Evolutionary conservation across 2,113 vertebrate genomes (phyloP), one percentile per base, ranked within the genome.

Genomic region (Dromiciops gliroides): DNA sequence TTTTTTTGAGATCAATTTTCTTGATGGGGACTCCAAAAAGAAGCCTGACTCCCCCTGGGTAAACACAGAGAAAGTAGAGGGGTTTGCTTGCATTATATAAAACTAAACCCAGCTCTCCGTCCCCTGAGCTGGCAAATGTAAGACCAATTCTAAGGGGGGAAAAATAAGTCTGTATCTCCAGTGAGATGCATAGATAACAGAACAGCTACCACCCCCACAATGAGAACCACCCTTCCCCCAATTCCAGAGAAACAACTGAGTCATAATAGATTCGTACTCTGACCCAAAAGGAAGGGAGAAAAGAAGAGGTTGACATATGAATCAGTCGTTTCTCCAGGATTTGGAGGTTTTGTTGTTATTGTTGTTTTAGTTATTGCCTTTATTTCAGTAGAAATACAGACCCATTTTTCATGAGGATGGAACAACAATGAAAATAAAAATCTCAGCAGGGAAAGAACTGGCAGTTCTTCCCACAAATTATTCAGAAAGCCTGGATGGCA

Each of bases 371-470:
- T 83, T 44, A 83, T 83, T 83, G 67, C 67, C 67, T 44, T 83
- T 83, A 83, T 83, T 83, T 83, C 67, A 83, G 16, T n/a, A 83
- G 67, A 83, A 44, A 83, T 44, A 83, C 67, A 83, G 67, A 83
- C 67, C 67, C 67, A 83, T 83, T 83, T 83, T 83, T 83, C 67
- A 44, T 83, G 48, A 90, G 24, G 48, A 90, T 49, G 23, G 48
- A 48, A 49, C 89, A 48, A 89, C 88, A 89, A 89, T 9, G 28
- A 90, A 48, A 67, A 90, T 90, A 93, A 95, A 95, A 96, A 92
- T 89, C 90, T 93, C 96, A 94, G 53, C 89, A 89, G 91, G 94
- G 94, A 97, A 97, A 95, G 89, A 90, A 90, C 89, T 51, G 94
- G 97, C 89, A 91, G n/a, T 90, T 93, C 90, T 92, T 92, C 90